Conservation (phyloP, 2,113 vertebrate species). For the Dasypus novemcinctus region DNA sequence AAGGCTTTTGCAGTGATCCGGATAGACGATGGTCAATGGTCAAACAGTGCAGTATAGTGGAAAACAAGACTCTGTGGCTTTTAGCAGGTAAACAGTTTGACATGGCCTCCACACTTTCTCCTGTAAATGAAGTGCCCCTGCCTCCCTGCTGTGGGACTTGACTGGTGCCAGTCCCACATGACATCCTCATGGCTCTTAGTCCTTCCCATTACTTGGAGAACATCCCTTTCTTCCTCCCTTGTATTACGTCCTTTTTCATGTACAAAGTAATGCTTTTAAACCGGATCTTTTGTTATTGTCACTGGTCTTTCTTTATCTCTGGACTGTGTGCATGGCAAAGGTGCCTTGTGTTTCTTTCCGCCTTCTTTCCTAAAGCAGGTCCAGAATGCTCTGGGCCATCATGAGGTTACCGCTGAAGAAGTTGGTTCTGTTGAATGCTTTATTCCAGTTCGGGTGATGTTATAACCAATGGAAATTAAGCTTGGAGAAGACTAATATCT, state of each 20-base stretch:
- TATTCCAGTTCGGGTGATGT: conserved; percentile 18
- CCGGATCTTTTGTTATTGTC: background rate
- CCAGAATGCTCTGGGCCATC: background rate
- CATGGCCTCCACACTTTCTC: background rate
- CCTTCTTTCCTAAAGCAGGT: background rate
- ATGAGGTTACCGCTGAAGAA: background rate
- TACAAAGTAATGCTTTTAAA: background rate
- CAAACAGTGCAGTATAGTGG: background rate
- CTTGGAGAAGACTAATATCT: conserved; percentile 5
- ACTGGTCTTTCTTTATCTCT: background rate
- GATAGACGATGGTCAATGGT: background rate
- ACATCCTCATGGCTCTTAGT: background rate
- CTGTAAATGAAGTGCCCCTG: background rate
- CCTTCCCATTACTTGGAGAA: background rate
- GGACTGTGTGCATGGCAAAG: background rate
- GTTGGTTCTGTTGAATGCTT: background rate
- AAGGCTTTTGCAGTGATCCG: background rate
- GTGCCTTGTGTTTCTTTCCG: background rate
- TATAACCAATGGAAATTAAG: conserved; percentile 46
- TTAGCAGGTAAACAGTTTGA: background rate
- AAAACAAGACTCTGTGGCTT: background rate
- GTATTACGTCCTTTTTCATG: background rate
- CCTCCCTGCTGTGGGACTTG: background rate
- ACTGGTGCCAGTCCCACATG: background rate
- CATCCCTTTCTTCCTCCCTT: background rate